phyloP scores from a whole-genome alignment of 2,888 invertebrate genomes.

The Trachelus troglodyta region DNA sequence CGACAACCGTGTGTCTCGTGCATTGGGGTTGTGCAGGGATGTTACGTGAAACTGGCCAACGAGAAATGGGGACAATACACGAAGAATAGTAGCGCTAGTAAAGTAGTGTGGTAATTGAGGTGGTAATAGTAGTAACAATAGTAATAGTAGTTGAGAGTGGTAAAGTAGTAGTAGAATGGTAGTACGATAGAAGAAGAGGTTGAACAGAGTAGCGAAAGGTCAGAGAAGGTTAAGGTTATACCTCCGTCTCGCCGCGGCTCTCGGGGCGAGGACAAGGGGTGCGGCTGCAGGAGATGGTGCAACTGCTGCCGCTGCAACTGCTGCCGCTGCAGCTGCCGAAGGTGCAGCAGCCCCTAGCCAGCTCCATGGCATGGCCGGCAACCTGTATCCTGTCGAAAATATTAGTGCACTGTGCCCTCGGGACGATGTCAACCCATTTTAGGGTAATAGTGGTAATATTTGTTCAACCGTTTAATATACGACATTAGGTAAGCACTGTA shows the following conservation, averaged over 20 bases:
- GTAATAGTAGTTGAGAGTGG: too few relatives aligned
- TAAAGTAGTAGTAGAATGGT: too few relatives aligned
- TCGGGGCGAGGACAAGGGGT: constrained; percentile 79
- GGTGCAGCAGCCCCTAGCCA: constrained; percentile 74
- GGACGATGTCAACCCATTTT: background rate
- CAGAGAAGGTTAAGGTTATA: constrained; percentile 62
- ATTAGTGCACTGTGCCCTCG: constrained; percentile 27
- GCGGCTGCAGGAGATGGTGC: constrained; percentile 71
- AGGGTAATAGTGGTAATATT: too few relatives aligned
- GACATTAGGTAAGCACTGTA: too few relatives aligned
- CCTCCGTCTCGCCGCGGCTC: constrained; percentile 79
- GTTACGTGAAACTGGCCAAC: too few relatives aligned
- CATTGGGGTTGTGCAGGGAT: too few relatives aligned
- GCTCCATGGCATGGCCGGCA: constrained; percentile 82
- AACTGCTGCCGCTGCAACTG: constrained; percentile 72
- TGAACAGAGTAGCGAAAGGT: constrained; percentile 15
- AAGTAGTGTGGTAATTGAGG: too few relatives aligned
- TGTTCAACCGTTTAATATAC: too few relatives aligned
- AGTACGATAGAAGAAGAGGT: background rate
- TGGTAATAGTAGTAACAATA: too few relatives aligned
- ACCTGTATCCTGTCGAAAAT: constrained; percentile 75
- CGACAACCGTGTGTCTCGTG: constrained; percentile 3
- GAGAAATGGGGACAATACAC: too few relatives aligned
- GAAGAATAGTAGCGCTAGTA: too few relatives aligned
- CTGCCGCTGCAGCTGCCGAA: constrained; percentile 72